Evolutionary conservation across 2,113 vertebrate genomes (phyloP).

Genomic region (Bubo scandiacus): DNA sequence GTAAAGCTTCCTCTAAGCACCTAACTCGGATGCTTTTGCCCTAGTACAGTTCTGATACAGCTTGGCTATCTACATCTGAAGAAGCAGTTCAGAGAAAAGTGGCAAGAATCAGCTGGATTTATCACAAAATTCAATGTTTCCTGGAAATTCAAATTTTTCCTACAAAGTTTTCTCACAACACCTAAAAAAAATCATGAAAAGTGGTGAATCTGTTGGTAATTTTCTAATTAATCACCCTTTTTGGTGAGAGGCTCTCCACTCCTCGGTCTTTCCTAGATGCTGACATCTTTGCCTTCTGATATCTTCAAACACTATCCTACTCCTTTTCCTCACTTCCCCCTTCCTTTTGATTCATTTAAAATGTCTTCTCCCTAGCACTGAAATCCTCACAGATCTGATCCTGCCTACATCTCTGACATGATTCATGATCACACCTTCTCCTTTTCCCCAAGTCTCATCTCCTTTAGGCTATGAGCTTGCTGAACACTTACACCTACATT

Average conservation of each 20-base stretch:
- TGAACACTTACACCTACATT: conserved; percentile 34
- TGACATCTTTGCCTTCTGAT: neutral
- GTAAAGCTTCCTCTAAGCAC: neutral
- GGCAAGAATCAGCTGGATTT: neutral
- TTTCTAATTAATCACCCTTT: neutral
- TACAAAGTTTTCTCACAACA: neutral
- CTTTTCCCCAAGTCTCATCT: neutral
- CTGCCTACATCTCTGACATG: conserved; percentile 43
- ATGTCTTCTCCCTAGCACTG: neutral
- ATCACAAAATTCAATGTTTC: neutral
- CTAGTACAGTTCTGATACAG: neutral
- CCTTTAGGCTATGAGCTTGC: neutral
- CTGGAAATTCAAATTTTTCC: neutral
- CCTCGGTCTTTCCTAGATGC: neutral
- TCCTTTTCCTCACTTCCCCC: neutral
- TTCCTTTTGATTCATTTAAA: neutral
- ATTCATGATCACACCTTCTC: conserved; percentile 46
- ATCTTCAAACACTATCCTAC: neutral
- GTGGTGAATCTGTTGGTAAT: neutral
- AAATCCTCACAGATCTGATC: neutral
- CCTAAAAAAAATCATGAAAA: neutral
- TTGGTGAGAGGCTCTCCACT: neutral
- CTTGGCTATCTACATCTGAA: neutral
- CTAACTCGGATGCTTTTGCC: neutral
- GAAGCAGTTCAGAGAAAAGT: neutral